Conservation (phyloP, 2,888 invertebrate genomes). For the Escarpia spicata region DNA sequence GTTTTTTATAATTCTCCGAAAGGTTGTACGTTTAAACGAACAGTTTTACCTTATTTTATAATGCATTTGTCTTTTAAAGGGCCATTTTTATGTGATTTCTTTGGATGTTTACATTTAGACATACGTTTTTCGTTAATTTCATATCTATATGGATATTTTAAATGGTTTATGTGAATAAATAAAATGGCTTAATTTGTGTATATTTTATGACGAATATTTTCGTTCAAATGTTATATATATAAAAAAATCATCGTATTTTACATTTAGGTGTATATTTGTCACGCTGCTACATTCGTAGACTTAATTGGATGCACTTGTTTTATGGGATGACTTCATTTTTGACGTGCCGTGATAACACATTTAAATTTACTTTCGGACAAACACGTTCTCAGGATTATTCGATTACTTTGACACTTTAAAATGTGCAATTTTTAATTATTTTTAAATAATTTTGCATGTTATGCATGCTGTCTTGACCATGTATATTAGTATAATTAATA, state of each 20-base stretch:
- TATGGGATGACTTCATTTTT: background rate
- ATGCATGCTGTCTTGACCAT: no score
- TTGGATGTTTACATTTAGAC: background rate
- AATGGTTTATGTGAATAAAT: background rate
- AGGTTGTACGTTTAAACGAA: background rate
- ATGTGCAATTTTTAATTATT: no score
- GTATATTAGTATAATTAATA: no score
- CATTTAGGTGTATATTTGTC: background rate
- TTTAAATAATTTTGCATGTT: no score
- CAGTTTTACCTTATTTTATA: background rate
- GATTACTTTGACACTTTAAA: no score
- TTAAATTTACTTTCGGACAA: no score
- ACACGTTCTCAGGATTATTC: no score
- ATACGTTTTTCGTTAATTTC: background rate
- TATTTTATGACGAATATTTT: background rate
- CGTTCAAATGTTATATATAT: background rate
- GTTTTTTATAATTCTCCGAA: slow-evolving; percentile 16
- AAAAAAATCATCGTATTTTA: background rate
- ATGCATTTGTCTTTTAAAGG: background rate
- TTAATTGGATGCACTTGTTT: background rate
- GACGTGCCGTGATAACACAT: no score
- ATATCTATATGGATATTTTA: background rate
- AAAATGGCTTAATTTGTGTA: background rate
- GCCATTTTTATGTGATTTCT: background rate
- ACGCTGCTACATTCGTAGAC: background rate